Conservation (phyloP, 2,797 vertebrate species). For the Onychomys torridus region DNA sequence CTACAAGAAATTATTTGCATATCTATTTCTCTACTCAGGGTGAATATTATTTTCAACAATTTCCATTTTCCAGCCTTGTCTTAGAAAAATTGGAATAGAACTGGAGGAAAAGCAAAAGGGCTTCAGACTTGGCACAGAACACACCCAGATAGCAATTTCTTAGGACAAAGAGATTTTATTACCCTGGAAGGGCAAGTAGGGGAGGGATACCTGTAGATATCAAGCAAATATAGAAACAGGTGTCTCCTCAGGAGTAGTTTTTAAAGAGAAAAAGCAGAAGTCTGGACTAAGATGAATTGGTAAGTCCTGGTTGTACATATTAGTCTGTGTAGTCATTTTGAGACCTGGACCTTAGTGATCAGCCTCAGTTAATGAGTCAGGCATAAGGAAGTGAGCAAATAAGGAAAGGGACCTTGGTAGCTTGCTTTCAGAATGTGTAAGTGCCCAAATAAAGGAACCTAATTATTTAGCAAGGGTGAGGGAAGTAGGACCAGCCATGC, state of each 20-base stretch:
- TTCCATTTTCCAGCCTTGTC: conserved; percentile 36
- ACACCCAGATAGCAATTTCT: neutral
- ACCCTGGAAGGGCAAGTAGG: neutral
- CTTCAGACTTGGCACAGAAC: neutral
- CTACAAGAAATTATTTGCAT: conserved; percentile 7
- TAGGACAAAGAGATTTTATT: neutral
- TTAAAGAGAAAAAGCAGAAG: neutral
- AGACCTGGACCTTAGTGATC: neutral
- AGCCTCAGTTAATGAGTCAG: neutral
- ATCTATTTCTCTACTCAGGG: conserved; percentile 8
- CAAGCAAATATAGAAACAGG: neutral
- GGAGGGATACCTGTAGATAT: neutral
- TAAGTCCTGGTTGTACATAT: neutral
- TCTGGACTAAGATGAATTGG: neutral
- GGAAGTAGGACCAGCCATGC: neutral
- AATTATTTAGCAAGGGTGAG: neutral
- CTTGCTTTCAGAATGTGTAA: neutral
- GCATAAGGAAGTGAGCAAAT: neutral
- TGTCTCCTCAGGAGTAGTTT: neutral
- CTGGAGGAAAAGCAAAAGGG: neutral
- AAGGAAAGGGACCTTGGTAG: neutral
- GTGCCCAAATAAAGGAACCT: neutral
- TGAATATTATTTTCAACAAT: conserved; percentile 8
- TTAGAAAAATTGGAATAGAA: conserved; percentile 10
- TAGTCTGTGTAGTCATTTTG: neutral